phyloP scores from a whole-genome alignment of 1,140 invertebrate genomes.

The Pseudomyrmex cubaensis region DNA sequence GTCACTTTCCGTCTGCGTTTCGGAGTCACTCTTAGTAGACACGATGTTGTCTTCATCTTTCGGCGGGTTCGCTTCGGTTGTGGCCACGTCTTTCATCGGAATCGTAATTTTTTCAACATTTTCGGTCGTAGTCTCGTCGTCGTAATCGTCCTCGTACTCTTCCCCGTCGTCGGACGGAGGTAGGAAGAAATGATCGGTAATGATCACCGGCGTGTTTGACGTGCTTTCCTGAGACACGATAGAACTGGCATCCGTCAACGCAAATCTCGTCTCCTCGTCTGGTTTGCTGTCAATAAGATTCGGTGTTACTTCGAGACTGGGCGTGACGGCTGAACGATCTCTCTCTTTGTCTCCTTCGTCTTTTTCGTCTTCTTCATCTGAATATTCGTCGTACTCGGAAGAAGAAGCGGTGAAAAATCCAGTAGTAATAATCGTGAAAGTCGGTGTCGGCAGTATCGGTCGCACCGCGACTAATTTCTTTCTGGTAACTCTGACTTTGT shows the following conservation, averaged over 20 bases:
- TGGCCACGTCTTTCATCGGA: constrained; percentile 10
- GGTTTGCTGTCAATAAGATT: constrained; percentile 73
- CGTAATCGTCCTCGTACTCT: constrained; percentile 70
- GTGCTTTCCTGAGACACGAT: constrained; percentile 49
- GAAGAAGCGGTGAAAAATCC: constrained; percentile 81
- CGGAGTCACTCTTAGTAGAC: constrained; percentile 7
- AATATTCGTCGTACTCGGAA: constrained; percentile 72
- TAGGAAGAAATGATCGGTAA: constrained; percentile 83
- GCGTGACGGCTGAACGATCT: constrained; percentile 38
- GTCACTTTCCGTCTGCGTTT: constrained; percentile 5
- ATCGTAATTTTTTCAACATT: constrained; percentile 44
- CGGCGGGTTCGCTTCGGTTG: background rate
- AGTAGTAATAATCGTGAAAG: constrained; percentile 82
- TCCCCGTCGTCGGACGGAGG: constrained; percentile 73
- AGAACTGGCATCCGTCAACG: constrained; percentile 10
- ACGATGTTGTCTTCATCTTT: constrained; percentile 38
- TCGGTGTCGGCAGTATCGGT: constrained; percentile 77
- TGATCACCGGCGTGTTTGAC: constrained; percentile 78
- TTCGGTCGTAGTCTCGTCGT: constrained; percentile 50
- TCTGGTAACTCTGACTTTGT: constrained; percentile 76
- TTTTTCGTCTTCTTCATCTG: constrained; percentile 61
- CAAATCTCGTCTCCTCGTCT: constrained; percentile 32
- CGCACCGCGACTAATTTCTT: constrained; percentile 81
- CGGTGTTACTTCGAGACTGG: constrained; percentile 74
- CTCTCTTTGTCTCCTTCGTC: background rate